Percentiles rank a stretch among this genome's conserved stretches.
phyloP scores from a whole-genome alignment of 1,140 invertebrate genomes.

The Lepidurus couesii region DNA sequence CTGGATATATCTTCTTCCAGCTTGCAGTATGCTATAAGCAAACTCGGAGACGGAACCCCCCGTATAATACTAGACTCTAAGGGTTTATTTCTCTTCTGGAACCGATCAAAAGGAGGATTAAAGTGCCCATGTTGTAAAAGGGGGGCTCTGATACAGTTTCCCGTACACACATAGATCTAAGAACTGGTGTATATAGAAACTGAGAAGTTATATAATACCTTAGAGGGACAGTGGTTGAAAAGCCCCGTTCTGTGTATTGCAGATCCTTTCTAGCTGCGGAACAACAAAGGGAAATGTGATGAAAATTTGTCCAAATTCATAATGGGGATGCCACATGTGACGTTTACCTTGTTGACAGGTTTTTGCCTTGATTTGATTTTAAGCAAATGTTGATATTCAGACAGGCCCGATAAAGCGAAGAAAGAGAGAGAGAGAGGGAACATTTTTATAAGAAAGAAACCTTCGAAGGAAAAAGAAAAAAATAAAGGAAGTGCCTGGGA shows the following conservation, averaged over 20 bases:
- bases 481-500: neutral
- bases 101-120: constrained; percentile 19
- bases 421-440: neutral
- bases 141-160: neutral
- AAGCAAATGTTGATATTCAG: neutral
- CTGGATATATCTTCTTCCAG: neutral
- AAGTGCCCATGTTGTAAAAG: neutral
- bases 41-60: neutral
- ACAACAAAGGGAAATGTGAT: too few relatives aligned
- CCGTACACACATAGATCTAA: neutral
- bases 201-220: constrained; percentile 4
- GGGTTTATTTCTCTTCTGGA: neutral
- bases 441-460: neutral
- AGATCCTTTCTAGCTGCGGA: neutral
- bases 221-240: neutral
- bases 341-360: neutral
- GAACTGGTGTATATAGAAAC: neutral
- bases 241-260: neutral
- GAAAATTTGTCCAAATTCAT: neutral
- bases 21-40: neutral
- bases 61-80: neutral
- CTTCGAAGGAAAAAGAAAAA: neutral
- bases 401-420: neutral
- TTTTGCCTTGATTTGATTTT: neutral
- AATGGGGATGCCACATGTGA: neutral